phyloP scores from a whole-genome alignment of 2,113 vertebrate genomes.

The Athene cunicularia region DNA sequence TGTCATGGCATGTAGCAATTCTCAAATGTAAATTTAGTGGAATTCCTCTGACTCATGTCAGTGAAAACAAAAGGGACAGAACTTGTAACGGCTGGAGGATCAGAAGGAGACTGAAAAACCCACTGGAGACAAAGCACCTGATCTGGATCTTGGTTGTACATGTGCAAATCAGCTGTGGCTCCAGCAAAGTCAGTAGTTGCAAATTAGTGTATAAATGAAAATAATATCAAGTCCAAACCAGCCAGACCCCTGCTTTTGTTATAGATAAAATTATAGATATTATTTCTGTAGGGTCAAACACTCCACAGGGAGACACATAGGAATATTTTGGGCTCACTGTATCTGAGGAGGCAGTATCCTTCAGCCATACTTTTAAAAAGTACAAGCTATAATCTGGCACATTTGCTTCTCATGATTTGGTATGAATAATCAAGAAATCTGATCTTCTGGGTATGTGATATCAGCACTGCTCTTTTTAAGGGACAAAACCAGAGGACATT shows the following conservation, averaged over 20 bases:
- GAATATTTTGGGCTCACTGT: background rate
- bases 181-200: background rate
- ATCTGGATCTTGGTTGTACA: rapidly evolving
- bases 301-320: background rate
- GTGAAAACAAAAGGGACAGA: background rate
- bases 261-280: background rate
- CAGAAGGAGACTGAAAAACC: background rate
- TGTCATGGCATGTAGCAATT: background rate
- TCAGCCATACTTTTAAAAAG: background rate
- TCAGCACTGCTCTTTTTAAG: background rate
- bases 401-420: background rate
- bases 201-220: background rate
- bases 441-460: background rate
- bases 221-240: background rate
- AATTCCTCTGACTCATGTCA: background rate
- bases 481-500: background rate
- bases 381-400: background rate
- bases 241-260: background rate
- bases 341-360: background rate
- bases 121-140: background rate
- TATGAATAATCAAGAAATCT: background rate
- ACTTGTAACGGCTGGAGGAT: background rate
- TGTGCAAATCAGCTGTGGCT: background rate
- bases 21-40: background rate
- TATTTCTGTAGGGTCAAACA: background rate